Percentiles rank a stretch among this genome's conserved stretches.
Evolutionary conservation across 1,140 invertebrate species (phyloP).

Genomic region (Macrostomum lignano): DNA sequence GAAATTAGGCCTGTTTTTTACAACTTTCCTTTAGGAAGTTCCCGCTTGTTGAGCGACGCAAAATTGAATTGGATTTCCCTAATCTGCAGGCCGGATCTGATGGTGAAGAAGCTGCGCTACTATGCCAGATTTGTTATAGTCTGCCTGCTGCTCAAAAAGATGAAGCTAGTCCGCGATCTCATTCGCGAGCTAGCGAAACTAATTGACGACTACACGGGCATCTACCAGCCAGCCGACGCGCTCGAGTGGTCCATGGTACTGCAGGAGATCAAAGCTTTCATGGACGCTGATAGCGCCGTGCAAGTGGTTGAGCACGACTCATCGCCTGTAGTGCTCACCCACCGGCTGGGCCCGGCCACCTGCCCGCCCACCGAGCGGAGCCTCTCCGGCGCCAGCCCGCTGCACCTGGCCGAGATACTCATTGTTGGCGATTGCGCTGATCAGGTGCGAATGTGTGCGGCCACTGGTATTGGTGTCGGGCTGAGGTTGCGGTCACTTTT

Average conservation of each 20-base stretch:
- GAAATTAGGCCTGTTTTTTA: too few relatives aligned
- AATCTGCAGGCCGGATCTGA: constrained; percentile 1
- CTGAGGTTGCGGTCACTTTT: too few relatives aligned
- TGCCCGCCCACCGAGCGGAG: constrained; percentile 59
- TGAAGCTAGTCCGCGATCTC: constrained; percentile 66
- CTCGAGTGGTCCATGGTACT: constrained; percentile 75
- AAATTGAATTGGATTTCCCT: neutral
- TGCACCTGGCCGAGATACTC: constrained; percentile 52
- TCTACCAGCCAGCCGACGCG: constrained; percentile 80
- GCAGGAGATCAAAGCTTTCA: constrained; percentile 72
- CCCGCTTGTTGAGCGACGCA: neutral
- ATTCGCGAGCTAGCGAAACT: constrained; percentile 57
- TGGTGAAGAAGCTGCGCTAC: constrained; percentile 72
- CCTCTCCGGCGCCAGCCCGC: constrained; percentile 38
- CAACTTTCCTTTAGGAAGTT: too few relatives aligned
- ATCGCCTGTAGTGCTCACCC: constrained; percentile 43
- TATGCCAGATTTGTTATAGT: constrained; percentile 88
- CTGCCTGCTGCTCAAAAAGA: constrained; percentile 65
- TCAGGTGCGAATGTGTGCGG: constrained; percentile 42
- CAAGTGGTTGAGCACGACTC: constrained; percentile 56
- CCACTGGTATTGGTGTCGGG: too few relatives aligned
- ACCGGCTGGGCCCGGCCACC: constrained; percentile 45
- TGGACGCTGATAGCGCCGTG: constrained; percentile 61
- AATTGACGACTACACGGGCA: constrained; percentile 59
- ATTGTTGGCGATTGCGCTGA: constrained; percentile 71